Evolutionary conservation across 2,113 vertebrate genomes (phyloP), one percentile per base, ranked within the genome.

Genomic region (Cricetomys ansorgei): DNA sequence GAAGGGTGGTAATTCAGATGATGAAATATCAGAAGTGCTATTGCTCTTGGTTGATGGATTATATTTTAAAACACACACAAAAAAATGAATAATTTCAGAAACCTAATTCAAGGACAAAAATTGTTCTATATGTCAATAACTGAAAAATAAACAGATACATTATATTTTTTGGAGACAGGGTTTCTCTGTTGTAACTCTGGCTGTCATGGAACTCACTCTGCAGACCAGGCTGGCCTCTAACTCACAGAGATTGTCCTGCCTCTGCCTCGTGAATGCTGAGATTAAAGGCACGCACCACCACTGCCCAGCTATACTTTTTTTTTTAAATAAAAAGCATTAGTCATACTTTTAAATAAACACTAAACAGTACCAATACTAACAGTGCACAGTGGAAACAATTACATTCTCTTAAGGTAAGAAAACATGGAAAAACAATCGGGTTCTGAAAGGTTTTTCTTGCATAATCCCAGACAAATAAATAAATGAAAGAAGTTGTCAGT

Each of bases 401-500:
- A 67, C 88, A 86, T 88, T 88, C 50, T 89, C 23, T 88, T 53
- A 19, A 87, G 31, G 53, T n/a, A n/a, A 13, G 43, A 92, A 96
- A 84, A 50, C 3, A 92, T 40, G 88, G 48, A 31, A 88, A 89
- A 84, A 76, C 65, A n/a, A 21, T 88, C 17, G 85, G 53, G 29
- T 96, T 37, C 55, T 76, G 0, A 48, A 73, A 67, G 8, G 59
- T n/a, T 67, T 88, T 84, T 31, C 53, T 2, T 83, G 0, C 1
- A 59, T 37, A 17, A 89, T 76, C 50, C 89, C 72, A 93, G 89
- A 93, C 81, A 87, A 0, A 37, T 77, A 93, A 64, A 79, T 86
- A 96, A 97, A 62, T 64, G 75, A 97, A 75, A 21, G 37, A 96
- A 34, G 6, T 67, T 97, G 91, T 94, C 85, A 16, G 8, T 85